Evolutionary conservation across 30 jellyfish, hydroid and myxozoan genomes (phyloP).

Genomic region (Nemopilema nomurai): DNA sequence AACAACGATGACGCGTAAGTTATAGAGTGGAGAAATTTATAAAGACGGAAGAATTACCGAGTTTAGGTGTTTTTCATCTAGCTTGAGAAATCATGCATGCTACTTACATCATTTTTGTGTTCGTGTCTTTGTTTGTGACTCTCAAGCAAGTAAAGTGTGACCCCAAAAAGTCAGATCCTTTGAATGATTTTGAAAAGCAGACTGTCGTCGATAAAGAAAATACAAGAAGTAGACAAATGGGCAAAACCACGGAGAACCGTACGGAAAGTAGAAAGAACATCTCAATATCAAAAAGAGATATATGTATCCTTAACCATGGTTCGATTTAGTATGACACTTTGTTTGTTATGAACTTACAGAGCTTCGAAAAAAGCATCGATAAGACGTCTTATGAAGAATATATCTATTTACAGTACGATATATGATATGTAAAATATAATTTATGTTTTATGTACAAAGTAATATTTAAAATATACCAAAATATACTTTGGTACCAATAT

Average conservation of each 20-base stretch:
- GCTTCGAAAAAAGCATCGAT: too few relatives aligned
- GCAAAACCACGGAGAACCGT: not conserved
- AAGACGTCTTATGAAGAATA: too few relatives aligned
- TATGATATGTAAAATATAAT: too few relatives aligned
- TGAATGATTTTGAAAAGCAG: not conserved
- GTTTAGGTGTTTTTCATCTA: not conserved
- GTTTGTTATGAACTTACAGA: not conserved
- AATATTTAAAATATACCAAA: too few relatives aligned
- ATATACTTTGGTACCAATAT: too few relatives aligned
- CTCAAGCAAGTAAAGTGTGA: not conserved
- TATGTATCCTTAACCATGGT: constrained; percentile 19
- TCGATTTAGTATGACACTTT: not conserved
- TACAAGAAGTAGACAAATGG: not conserved
- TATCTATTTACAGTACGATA: too few relatives aligned
- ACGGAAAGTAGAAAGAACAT: not conserved
- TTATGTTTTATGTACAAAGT: too few relatives aligned
- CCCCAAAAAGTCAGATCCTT: not conserved
- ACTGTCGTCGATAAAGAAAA: not conserved
- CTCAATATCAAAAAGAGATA: constrained; percentile 36
- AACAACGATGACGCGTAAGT: not conserved
- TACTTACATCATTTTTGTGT: not conserved
- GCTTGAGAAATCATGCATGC: not conserved
- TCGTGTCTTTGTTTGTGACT: not conserved
- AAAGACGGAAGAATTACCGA: too few relatives aligned
- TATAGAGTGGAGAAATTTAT: not conserved